These are phyloP conservation scores for Tringa solitaria DNA, from an alignment of 2,113 vertebrate species.

Conservation along the genomic window DNA sequence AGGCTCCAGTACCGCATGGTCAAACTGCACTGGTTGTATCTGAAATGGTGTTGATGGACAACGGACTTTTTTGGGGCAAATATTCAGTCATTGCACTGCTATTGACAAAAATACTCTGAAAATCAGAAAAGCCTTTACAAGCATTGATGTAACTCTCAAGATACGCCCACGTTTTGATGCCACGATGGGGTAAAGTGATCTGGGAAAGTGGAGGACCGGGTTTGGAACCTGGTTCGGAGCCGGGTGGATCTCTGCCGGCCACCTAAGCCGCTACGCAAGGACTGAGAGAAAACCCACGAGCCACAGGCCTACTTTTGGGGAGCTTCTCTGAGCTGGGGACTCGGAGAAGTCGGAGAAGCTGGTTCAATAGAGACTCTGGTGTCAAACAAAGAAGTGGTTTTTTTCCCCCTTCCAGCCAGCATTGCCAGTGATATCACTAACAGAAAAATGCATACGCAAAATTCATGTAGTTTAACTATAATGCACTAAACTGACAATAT, in stretches of 20 bases:
- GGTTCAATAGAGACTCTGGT: not conserved
- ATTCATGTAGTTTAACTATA: not conserved
- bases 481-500: not conserved
- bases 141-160: not conserved
- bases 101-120: not conserved
- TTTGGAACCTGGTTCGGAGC: not conserved
- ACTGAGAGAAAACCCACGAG: not conserved
- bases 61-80: not conserved
- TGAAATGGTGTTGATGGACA: not conserved
- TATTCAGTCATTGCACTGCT: not conserved
- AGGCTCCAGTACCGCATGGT: not conserved
- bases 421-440: not conserved
- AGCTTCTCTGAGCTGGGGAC: not conserved
- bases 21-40: rapidly evolving
- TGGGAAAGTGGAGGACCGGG: not conserved
- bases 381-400: not conserved
- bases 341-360: not conserved
- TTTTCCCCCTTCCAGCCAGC: not conserved
- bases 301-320: not conserved
- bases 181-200: not conserved
- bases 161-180: not conserved
- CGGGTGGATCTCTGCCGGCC: not conserved
- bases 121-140: not conserved
- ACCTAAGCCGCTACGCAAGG: not conserved
- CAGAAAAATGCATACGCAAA: not conserved